Percentiles rank a stretch among this genome's conserved stretches.
phyloP scores from a whole-genome alignment of 2,888 invertebrate genomes.

The Athalia cordata region DNA sequence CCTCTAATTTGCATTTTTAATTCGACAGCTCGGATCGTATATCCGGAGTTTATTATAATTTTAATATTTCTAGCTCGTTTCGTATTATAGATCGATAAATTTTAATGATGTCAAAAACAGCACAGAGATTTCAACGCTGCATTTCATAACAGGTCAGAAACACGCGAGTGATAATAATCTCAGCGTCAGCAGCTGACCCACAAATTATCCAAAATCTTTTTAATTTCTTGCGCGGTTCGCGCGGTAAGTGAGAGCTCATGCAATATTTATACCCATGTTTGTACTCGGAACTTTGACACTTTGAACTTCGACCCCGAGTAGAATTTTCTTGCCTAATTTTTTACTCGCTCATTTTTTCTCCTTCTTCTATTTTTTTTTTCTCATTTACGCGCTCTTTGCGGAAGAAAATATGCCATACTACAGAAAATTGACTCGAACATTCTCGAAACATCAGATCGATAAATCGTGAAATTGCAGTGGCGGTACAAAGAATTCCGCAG shows the following conservation, averaged over 20 bases:
- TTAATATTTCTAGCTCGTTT: not conserved
- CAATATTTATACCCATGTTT: not conserved
- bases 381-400: no score
- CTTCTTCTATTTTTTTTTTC: not conserved
- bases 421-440: no score
- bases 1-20: constrained; percentile 14
- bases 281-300: not conserved
- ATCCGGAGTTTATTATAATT: not conserved
- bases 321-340: not conserved
- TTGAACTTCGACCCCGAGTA: not conserved
- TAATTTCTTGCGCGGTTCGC: not conserved
- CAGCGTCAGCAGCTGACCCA: constrained; percentile 1
- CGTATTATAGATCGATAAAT: not conserved
- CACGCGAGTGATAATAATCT: not conserved
- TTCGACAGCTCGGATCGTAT: not conserved
- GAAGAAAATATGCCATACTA: no score
- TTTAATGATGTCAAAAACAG: not conserved
- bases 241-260: not conserved
- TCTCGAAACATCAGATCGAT: no score
- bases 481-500: not conserved
- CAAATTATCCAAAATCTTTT: not conserved
- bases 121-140: not conserved
- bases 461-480: no score
- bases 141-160: not conserved
- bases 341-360: no score